Conservation (phyloP, 2,113 vertebrate genomes). For the Oreocharis arfaki region DNA sequence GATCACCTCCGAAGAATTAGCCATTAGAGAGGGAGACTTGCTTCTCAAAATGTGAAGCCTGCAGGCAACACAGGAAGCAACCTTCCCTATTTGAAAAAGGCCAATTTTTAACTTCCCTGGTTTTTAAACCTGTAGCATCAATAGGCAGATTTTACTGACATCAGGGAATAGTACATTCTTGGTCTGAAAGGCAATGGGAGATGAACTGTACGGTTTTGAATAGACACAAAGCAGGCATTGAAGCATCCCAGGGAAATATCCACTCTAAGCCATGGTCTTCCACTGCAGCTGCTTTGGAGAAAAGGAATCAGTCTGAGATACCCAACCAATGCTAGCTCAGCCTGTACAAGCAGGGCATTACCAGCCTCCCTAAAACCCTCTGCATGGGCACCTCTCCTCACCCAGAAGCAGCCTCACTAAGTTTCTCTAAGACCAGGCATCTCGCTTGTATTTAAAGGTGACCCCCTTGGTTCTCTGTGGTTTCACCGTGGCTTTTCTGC, state of each 20-base stretch:
- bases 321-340: background rate
- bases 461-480: background rate
- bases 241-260: background rate
- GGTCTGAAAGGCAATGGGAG: background rate
- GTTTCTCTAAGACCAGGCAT: background rate
- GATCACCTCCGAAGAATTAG: slow-evolving; percentile 32
- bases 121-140: slow-evolving; percentile 6
- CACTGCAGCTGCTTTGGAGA: background rate
- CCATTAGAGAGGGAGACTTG: slow-evolving; percentile 15
- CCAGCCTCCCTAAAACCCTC: background rate
- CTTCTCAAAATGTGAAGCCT: slow-evolving; percentile 26
- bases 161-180: background rate
- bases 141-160: background rate
- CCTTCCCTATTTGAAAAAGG: background rate
- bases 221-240: background rate
- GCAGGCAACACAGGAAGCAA: slow-evolving; percentile 12
- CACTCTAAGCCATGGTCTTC: background rate
- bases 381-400: background rate
- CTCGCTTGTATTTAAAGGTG: background rate
- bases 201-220: background rate
- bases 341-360: accelerated
- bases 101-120: background rate
- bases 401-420: background rate
- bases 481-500: background rate
- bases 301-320: background rate